A percentile compares a stretch with the other conserved stretches of the same genome.
These are phyloP conservation scores for Cremastobaeus sp. DNA, from an alignment of 2,888 invertebrate genomes.

Conservation along the genomic window DNA sequence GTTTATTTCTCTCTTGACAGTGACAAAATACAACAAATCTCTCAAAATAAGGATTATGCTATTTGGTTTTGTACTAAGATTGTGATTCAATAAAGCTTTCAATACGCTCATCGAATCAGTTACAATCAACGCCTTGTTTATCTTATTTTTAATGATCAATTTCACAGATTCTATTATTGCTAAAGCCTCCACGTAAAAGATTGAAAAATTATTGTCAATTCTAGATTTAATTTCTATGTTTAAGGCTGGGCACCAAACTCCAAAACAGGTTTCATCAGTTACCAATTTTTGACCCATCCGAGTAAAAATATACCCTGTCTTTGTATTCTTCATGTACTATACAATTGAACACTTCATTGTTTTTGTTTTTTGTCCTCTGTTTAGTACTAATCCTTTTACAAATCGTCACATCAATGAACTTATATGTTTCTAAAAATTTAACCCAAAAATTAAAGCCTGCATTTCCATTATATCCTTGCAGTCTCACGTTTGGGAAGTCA, in stretches of 20 bases:
- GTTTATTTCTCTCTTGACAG: not conserved
- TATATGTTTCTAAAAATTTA: no score
- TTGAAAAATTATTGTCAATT: not conserved
- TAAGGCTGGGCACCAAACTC: not conserved
- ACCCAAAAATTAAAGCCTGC: no score
- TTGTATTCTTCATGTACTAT: not conserved
- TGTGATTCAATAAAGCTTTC: not conserved
- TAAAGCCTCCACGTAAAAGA: not conserved
- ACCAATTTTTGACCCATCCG: constrained; percentile 9
- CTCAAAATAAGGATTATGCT: not conserved
- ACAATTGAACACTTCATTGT: not conserved
- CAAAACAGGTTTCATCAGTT: not conserved
- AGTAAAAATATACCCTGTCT: not conserved
- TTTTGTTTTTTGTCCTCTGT: not conserved
- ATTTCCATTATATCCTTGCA: no score
- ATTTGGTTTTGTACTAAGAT: not conserved
- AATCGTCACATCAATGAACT: no score
- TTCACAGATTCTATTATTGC: not conserved
- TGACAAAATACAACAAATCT: no score
- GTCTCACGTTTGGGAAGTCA: no score
- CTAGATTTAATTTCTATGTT: not conserved
- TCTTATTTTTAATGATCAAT: not conserved
- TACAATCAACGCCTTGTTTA: not conserved
- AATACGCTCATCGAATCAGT: not conserved
- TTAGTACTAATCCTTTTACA: no score